Evolutionary conservation across 1,140 invertebrate species (phyloP).

Genomic region (Sesamia nonagrioides): DNA sequence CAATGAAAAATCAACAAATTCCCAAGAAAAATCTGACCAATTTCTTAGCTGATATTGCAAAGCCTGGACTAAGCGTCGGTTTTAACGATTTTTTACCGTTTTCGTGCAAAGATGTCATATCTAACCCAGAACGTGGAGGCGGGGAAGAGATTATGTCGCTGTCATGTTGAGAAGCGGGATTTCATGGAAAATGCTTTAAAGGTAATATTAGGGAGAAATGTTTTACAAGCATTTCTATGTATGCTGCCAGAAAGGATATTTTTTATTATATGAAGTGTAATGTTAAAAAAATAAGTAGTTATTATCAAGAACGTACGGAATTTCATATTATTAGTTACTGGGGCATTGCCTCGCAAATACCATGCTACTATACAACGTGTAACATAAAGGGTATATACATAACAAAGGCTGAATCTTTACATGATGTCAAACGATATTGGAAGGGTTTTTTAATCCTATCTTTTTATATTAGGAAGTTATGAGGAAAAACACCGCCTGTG

Average conservation of each 20-base stretch:
- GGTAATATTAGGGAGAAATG: constrained; percentile 21
- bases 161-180: constrained; percentile 7
- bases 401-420: too few species aligned
- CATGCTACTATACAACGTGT: too few species aligned
- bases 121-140: constrained; percentile 8
- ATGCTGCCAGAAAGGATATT: background rate
- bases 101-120: constrained; percentile 29
- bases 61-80: background rate
- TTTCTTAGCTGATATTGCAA: background rate
- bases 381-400: too few species aligned
- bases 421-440: too few species aligned
- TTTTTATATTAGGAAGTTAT: too few species aligned
- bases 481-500: too few species aligned
- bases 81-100: constrained; percentile 31
- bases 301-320: background rate
- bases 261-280: background rate
- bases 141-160: constrained; percentile 34
- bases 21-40: background rate
- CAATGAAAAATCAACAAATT: background rate
- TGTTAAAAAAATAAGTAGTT: too few species aligned
- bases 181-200: constrained; percentile 42
- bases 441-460: too few species aligned
- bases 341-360: background rate
- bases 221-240: constrained; percentile 2
- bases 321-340: background rate